Base-by-base conservation (phyloP, 1,140 invertebrate genomes). In the Globodera rostochiensis region DNA sequence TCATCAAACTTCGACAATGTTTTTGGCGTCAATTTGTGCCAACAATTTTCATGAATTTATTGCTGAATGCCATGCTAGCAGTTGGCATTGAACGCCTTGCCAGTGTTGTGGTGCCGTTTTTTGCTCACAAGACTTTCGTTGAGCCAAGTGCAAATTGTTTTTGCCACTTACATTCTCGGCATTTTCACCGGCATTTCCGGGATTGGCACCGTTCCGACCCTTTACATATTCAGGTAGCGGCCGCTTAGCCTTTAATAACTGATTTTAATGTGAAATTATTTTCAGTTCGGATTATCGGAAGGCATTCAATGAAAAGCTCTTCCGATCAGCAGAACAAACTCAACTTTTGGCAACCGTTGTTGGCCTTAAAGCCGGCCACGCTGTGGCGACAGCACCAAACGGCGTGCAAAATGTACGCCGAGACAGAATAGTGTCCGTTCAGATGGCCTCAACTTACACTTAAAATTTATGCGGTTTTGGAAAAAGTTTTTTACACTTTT, bases 11-110 rank as follows among this genome's bases (percentile, higher is more conserved):
- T 13, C 66, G 46, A 3, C 53, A 13, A 47, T 78, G 77, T n/a
- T 78, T 78, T 70, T 78, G 64, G 64, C 50, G 70, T 15, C 77
- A 78, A 78, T 7, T 78, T 64, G 66, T 78, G 25, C 77, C 77
- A 6, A 50, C 77, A 6, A n/a, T 78, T 71, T 25, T 25, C 70
- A 50, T 66, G 15, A 78, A 70, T 78, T 69, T 78, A 25, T 36
- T 50, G 66, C 49, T 78, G 21, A 50, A 49, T 53, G 50, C 77
- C 47, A 67, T 78, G 53, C 19, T 78, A 6, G 46, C 77, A 0
- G 70, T 78, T 21, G 77, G 77, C 19, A 69, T 78, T 69, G 77
- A 78, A 13, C 66, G 77, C n/a, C 49, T 78, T 4, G 9, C 46
- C 21, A 36, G 70, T 50, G 49, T 78, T 71, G 69, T 47, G 69